phyloP scores from a whole-genome alignment of 2,797 vertebrate genomes.

The Poecile montanus region DNA sequence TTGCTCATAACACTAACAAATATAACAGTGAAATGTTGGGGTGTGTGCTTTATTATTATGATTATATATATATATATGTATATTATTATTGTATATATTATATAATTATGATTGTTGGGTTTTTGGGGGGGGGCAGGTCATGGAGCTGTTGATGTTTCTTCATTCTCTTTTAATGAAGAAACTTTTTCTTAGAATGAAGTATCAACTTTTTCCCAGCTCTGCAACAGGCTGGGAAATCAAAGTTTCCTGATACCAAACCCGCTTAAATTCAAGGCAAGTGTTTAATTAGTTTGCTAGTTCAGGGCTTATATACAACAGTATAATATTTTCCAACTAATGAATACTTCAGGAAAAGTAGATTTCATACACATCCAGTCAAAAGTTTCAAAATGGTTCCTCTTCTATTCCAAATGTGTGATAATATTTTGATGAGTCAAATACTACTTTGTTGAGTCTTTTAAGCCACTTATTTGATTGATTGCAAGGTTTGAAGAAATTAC shows the following conservation, averaged over 20 bases:
- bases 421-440: slow-evolving; percentile 6
- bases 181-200: background rate
- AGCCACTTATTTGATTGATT: slow-evolving; percentile 31
- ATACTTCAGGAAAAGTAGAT: background rate
- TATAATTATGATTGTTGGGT: no score
- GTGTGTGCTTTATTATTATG: background rate
- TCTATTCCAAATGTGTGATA: background rate
- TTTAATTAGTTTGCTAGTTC: background rate
- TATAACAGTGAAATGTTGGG: background rate
- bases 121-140: rapidly evolving
- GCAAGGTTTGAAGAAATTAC: slow-evolving; percentile 39
- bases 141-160: background rate
- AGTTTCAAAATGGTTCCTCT: background rate
- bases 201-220: background rate
- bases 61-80: no score
- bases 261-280: background rate
- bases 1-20: background rate
- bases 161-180: background rate
- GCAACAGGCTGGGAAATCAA: background rate
- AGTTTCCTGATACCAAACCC: background rate
- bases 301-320: background rate
- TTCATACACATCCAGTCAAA: background rate
- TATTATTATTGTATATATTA: no score
- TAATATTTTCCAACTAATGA: background rate
- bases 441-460: slow-evolving; percentile 21